A percentile compares a stretch with the other conserved stretches of the same genome.
phyloP scores from a whole-genome alignment of 1,140 invertebrate genomes.

The Drosophila repleta region DNA sequence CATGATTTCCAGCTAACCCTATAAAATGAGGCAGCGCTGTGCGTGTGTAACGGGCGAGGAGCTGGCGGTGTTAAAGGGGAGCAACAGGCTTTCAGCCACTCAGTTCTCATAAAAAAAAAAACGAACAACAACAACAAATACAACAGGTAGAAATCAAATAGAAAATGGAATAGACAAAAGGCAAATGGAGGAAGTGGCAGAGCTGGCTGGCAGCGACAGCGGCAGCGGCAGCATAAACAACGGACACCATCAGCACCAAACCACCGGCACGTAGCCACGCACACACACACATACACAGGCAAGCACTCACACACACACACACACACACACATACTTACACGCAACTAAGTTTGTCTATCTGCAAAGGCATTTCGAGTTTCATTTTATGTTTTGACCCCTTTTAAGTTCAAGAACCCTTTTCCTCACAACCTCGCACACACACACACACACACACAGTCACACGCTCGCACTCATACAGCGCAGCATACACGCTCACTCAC shows the following conservation, averaged over 20 bases:
- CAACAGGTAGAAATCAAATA: slow-evolving; percentile 82
- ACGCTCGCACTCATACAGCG: slow-evolving; percentile 13
- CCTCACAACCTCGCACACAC: slow-evolving; percentile 61
- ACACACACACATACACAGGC: slow-evolving; percentile 27
- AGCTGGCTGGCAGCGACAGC: slow-evolving; percentile 35
- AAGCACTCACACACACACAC: slow-evolving; percentile 14
- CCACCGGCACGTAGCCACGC: slow-evolving; percentile 68
- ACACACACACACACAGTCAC: slow-evolving; percentile 6
- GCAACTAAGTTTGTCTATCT: slow-evolving; percentile 76
- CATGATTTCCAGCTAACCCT: slow-evolving; percentile 59
- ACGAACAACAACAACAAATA: slow-evolving; percentile 43
- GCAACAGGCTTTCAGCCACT: slow-evolving; percentile 68
- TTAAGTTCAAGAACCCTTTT: slow-evolving; percentile 83
- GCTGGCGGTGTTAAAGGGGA: slow-evolving; percentile 62
- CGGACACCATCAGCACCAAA: slow-evolving; percentile 55
- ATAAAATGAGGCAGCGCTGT: slow-evolving; percentile 31
- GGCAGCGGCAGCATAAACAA: slow-evolving; percentile 50
- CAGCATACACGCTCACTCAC: slow-evolving; percentile 49
- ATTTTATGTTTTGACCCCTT: slow-evolving; percentile 83
- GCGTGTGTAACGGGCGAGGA: slow-evolving; percentile 35
- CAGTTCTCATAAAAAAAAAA: slow-evolving; percentile 41
- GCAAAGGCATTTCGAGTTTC: slow-evolving; percentile 81
- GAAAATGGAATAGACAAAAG: slow-evolving; percentile 81
- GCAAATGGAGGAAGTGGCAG: slow-evolving; percentile 58
- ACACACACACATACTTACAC: slow-evolving; percentile 37